phyloP scores from a whole-genome alignment of 2,797 vertebrate genomes.

The Acanthornis magna region DNA sequence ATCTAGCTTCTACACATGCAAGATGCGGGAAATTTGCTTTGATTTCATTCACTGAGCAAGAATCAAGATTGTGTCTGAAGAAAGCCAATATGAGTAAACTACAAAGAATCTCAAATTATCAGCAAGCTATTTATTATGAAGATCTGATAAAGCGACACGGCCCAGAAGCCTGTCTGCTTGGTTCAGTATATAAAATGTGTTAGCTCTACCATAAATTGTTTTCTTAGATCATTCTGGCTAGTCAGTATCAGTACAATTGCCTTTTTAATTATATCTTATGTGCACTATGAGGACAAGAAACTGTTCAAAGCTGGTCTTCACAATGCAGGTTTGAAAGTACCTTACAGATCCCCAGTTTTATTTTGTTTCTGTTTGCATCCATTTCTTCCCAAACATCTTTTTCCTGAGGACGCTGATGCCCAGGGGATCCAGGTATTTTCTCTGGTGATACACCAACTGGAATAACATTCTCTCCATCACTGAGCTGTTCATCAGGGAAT shows the following conservation, averaged over 20 bases:
- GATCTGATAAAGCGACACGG: neutral
- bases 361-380: slow-evolving; percentile 92
- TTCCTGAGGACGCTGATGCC: slow-evolving; percentile 86
- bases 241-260: neutral
- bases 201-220: neutral
- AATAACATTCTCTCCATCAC: slow-evolving; percentile 92
- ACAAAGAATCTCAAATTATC: neutral
- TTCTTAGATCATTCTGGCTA: neutral
- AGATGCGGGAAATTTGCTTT: neutral
- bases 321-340: slow-evolving; percentile 62
- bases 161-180: neutral
- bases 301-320: neutral
- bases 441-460: slow-evolving; percentile 79
- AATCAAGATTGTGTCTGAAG: neutral
- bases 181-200: neutral
- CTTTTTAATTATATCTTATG: neutral
- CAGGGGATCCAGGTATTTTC: slow-evolving; percentile 83
- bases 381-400: slow-evolving; percentile 98
- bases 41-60: neutral
- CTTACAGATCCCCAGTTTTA: slow-evolving; percentile 86
- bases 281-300: neutral
- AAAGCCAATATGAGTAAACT: neutral
- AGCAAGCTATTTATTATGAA: neutral
- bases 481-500: slow-evolving; percentile 95
- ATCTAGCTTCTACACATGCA: neutral